Base-by-base conservation (phyloP, 2,113 vertebrate species). In the Eulemur rufifrons region DNA sequence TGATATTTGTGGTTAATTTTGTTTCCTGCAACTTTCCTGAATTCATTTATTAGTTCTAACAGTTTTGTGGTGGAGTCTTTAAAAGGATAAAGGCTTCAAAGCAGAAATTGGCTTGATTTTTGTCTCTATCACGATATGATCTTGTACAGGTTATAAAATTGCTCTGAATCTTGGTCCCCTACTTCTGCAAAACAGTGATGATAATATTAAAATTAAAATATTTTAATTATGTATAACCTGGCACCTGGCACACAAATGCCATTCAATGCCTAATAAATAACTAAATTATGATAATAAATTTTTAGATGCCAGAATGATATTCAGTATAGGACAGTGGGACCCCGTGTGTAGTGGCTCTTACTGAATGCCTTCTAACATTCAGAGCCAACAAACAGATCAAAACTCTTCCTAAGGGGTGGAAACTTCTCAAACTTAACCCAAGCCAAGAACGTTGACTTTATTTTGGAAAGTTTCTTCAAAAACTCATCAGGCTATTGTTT, bases 391-490 rank as follows among this genome's bases (percentile, higher is more conserved):
- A 56, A 47, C 76, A 21, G 23, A 69, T 47, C 59, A 45, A 81
- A 94, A 37, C 27, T 20, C 54, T 82, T 95, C 85, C 92, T 86
- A 18, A 34, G 61, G 95, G 90, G 34, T 56, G 82, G 88, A 91
- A 89, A 89, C 42, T 64, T 88, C 45, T 89, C 32, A 78, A 54
- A 27, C 15, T 32, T 52, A 39, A 86, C 59, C 37, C 8, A 15
- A 69, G 71, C 82, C 77, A 56, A 77, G 77, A 88, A 73, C 25
- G 23, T 5, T 64, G 66, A 69, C 61, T 95, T 95, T 92, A 94
- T 89, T 97, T 94, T 94, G 95, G 94, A 96, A 96, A 97, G n/a
- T 93, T 97, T 80, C 86, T 94, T 52, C 64, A 82, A 27, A 92
- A 93, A 92, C 64, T 39, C 76, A 91, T 69, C 77, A 93, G 92